Conservation (phyloP, 1,140 invertebrate genomes). For the Chironomus tepperi region DNA sequence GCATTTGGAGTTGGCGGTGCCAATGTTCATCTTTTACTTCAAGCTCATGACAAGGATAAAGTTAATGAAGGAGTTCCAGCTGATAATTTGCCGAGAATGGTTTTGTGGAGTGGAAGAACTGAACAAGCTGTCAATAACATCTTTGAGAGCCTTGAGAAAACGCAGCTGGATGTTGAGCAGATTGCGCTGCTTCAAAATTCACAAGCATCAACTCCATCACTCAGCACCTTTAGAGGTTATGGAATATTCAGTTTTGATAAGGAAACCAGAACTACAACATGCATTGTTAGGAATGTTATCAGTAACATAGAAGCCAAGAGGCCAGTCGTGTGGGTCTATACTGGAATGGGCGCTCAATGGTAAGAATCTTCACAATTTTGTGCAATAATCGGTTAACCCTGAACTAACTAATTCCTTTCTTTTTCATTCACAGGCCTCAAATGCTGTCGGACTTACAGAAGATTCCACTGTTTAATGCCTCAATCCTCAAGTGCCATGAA, state of each 20-base stretch:
- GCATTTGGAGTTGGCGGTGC: conserved; percentile 73
- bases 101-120: conserved; percentile 55
- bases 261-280: background rate
- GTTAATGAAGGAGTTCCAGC: conserved; percentile 32
- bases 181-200: conserved; percentile 44
- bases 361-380: too few species aligned
- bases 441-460: conserved; percentile 54
- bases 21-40: conserved; percentile 61
- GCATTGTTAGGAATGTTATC: background rate
- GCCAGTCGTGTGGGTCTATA: conserved; percentile 54
- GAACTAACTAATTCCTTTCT: too few species aligned
- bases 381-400: too few species aligned
- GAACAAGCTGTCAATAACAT: conserved; percentile 50
- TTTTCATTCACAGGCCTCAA: too few species aligned
- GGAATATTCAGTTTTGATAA: background rate
- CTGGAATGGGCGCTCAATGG: conserved; percentile 67
- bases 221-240: background rate
- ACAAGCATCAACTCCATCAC: conserved; percentile 38
- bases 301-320: conserved; percentile 40
- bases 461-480: conserved; percentile 54
- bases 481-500: conserved; percentile 53
- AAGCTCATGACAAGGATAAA: conserved; percentile 58
- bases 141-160: conserved; percentile 43
- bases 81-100: conserved; percentile 50
- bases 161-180: conserved; percentile 35